These are phyloP conservation scores for Drosophila aldrichi DNA, from an alignment of 2,888 invertebrate species.

Conservation along the genomic window DNA sequence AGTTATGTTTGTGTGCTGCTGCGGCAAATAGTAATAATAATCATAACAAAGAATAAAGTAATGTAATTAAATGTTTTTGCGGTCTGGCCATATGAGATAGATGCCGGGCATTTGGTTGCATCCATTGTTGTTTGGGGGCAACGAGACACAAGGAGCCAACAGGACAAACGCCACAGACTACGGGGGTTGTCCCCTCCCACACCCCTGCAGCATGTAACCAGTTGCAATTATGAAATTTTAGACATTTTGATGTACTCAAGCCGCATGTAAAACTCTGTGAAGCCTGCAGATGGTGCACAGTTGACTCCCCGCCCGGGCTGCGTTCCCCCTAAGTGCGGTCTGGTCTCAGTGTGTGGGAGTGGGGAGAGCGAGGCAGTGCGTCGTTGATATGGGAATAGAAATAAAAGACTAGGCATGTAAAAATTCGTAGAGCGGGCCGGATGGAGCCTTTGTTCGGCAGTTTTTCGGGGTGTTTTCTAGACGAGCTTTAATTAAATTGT, in stretches of 20 bases:
- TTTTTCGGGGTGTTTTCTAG: slow-evolving; percentile 27
- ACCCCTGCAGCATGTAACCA: slow-evolving; percentile 30
- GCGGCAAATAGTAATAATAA: neutral
- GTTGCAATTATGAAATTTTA: slow-evolving; percentile 81
- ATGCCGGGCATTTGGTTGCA: slow-evolving; percentile 49
- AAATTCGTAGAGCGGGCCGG: neutral
- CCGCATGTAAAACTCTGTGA: slow-evolving; percentile 50
- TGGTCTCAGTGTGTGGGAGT: neutral
- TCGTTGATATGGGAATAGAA: slow-evolving; percentile 42
- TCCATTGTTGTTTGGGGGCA: slow-evolving; percentile 14
- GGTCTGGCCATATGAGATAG: slow-evolving; percentile 54
- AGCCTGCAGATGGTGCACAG: slow-evolving; percentile 41
- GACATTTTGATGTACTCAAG: slow-evolving; percentile 73
- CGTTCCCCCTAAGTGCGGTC: neutral
- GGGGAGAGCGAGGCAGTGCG: neutral
- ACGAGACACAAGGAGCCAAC: slow-evolving; percentile 20
- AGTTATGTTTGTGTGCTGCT: slow-evolving; percentile 14
- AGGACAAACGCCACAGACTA: slow-evolving; percentile 30
- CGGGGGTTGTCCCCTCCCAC: neutral
- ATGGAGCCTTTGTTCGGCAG: slow-evolving; percentile 5
- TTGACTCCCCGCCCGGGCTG: neutral
- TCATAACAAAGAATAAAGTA: slow-evolving; percentile 13
- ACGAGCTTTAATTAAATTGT: slow-evolving; percentile 55
- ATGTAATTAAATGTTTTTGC: slow-evolving; percentile 61
- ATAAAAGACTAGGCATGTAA: slow-evolving; percentile 15